Conservation (phyloP, 2,113 vertebrate genomes). For the Chloropsis cyanopogon region DNA sequence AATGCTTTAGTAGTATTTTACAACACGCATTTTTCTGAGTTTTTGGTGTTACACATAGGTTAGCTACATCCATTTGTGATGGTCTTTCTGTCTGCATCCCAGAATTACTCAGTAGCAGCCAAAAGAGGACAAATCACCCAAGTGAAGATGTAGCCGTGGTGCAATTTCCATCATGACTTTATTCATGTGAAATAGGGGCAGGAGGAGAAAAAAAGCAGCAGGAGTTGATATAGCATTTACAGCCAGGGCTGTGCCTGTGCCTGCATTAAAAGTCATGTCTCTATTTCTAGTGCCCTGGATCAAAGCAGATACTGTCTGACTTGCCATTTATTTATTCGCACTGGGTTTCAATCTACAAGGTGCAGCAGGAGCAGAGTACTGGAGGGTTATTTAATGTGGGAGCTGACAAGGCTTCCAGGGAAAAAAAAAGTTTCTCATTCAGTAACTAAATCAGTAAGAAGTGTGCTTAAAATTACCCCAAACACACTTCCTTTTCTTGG, state of each 20-base stretch:
- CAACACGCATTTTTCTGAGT: not conserved
- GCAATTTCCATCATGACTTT: slow-evolving; percentile 32
- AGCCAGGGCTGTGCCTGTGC: not conserved
- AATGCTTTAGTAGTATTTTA: not conserved
- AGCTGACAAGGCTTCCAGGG: not conserved
- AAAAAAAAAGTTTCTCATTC: not conserved
- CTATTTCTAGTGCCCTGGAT: slow-evolving; percentile 11
- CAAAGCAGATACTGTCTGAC: slow-evolving; percentile 34
- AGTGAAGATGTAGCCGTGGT: not conserved
- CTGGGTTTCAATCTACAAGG: not conserved
- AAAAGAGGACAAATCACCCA: slow-evolving; percentile 17
- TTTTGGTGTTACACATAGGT: not conserved
- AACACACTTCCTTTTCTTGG: not conserved
- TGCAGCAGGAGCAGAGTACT: not conserved
- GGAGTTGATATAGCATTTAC: not conserved
- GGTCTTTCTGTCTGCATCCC: not conserved
- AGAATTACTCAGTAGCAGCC: not conserved
- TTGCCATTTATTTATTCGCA: slow-evolving; percentile 40
- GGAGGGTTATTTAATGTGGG: not conserved
- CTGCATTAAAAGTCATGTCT: slow-evolving; percentile 43
- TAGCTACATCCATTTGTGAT: not conserved
- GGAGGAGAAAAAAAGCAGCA: not conserved
- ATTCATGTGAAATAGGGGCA: not conserved
- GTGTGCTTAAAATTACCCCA: not conserved
- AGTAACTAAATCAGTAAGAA: not conserved